Percentiles rank a stretch among this genome's conserved stretches.
Conservation (phyloP, 2,888 invertebrate genomes). For the Dinocampus coccinellae region DNA sequence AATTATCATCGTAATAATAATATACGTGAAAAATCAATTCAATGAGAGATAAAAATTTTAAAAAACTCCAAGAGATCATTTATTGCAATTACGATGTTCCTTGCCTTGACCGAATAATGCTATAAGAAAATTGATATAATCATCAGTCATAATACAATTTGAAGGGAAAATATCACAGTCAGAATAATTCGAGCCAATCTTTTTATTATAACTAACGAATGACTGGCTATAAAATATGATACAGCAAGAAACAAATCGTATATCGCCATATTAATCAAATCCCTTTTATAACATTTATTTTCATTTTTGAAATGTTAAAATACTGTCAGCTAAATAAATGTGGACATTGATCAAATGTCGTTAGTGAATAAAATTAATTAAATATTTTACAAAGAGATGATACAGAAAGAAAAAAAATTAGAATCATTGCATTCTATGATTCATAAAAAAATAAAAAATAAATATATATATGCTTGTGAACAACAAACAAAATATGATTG, state of each 20-base stretch:
- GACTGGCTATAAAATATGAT: constrained; percentile 6
- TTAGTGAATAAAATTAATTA: background rate
- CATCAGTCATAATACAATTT: background rate
- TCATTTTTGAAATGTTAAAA: constrained; percentile 24
- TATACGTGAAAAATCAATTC: background rate
- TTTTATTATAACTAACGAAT: constrained; percentile 19
- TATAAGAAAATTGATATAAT: background rate
- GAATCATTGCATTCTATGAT: constrained; percentile 8
- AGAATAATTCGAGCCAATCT: constrained; percentile 47
- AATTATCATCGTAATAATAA: constrained; percentile 2
- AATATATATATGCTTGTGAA: constrained; percentile 10
- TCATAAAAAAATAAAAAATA: background rate
- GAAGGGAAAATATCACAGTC: background rate
- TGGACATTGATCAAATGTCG: background rate
- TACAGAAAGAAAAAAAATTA: constrained; percentile 25
- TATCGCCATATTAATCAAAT: background rate
- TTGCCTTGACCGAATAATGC: constrained; percentile 20
- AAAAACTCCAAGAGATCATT: background rate
- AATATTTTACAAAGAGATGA: constrained; percentile 17
- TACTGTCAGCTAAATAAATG: constrained; percentile 18
- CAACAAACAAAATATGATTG: constrained; percentile 19
- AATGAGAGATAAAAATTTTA: background rate
- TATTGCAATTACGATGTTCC: constrained; percentile 23
- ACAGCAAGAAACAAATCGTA: background rate
- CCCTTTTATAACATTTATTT: constrained; percentile 27